A percentile compares a stretch with the other conserved stretches of the same genome.
Conservation (phyloP, 2,888 invertebrate genomes). For the Synergus umbraculus region DNA sequence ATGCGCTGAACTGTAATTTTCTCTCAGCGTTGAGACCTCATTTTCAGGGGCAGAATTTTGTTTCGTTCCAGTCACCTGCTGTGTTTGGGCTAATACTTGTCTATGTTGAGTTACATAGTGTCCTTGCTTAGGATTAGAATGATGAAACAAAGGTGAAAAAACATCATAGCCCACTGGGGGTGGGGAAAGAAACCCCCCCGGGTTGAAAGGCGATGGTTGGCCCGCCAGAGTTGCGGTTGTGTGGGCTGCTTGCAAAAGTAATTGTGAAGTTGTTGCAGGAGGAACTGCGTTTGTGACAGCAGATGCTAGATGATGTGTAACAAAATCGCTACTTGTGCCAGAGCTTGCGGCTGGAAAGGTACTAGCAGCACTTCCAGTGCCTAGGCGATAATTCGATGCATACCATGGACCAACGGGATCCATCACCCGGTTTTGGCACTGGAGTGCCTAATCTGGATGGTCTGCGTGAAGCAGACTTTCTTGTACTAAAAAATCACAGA, state of each 20-base stretch:
- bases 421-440: constrained; percentile 79
- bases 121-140: constrained; percentile 85
- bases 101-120: constrained; percentile 86
- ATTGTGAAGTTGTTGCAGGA: constrained; percentile 83
- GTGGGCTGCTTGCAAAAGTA: constrained; percentile 83
- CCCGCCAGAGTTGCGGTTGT: constrained; percentile 81
- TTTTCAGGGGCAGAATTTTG: constrained; percentile 79
- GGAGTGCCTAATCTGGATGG: constrained; percentile 33
- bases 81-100: constrained; percentile 80
- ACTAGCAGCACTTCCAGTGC: constrained; percentile 83
- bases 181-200: constrained; percentile 86
- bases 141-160: constrained; percentile 90
- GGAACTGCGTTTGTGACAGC: constrained; percentile 78
- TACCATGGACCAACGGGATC: constrained; percentile 95
- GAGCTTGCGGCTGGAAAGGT: constrained; percentile 83
- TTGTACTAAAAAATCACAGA: constrained; percentile 1
- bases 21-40: constrained; percentile 80
- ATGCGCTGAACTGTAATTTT: constrained; percentile 80
- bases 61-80: constrained; percentile 68
- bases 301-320: constrained; percentile 76
- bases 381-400: constrained; percentile 89
- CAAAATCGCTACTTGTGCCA: constrained; percentile 84
- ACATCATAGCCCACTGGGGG: constrained; percentile 90
- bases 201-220: constrained; percentile 84
- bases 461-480: constrained; percentile 19